Conservation (phyloP, 2,888 invertebrate genomes). For the Lepidocyrtoides sp. region DNA sequence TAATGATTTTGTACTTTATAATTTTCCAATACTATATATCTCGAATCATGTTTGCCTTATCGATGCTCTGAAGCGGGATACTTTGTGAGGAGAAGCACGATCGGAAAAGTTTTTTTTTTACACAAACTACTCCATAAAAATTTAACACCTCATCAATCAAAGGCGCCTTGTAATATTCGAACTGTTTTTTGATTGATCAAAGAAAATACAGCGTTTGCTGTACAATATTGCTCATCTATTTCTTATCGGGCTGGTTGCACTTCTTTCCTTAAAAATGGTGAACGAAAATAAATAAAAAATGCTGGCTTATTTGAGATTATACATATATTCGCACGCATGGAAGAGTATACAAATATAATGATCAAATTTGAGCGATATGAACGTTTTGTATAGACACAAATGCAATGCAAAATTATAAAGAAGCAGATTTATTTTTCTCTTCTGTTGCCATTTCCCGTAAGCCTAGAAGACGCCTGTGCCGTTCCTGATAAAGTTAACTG, state of each 20-base stretch:
- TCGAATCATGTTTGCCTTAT: too few relatives aligned
- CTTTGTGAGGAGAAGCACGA: background rate
- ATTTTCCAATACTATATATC: too few relatives aligned
- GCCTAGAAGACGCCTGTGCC: background rate
- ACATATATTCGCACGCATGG: too few relatives aligned
- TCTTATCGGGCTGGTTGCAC: background rate
- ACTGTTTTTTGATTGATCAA: slow-evolving; percentile 53
- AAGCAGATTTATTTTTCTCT: too few relatives aligned
- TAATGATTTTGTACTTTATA: too few relatives aligned
- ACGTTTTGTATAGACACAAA: too few relatives aligned
- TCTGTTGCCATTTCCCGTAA: background rate
- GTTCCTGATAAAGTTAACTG: background rate
- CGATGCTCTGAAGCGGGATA: background rate
- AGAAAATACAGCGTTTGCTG: background rate
- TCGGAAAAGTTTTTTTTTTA: background rate
- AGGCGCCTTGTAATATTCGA: slow-evolving; percentile 29
- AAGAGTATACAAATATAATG: too few relatives aligned
- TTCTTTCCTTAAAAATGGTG: too few relatives aligned
- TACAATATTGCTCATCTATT: background rate
- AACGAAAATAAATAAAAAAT: too few relatives aligned
- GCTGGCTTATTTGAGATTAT: too few relatives aligned
- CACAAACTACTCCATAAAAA: slow-evolving; percentile 19
- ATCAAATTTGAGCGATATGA: too few relatives aligned
- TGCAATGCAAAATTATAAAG: too few relatives aligned
- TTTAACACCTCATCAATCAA: slow-evolving; percentile 83